A percentile compares a stretch with the other conserved stretches of the same genome.
phyloP scores from a whole-genome alignment of 1,140 invertebrate species.

The Arion vulgaris region DNA sequence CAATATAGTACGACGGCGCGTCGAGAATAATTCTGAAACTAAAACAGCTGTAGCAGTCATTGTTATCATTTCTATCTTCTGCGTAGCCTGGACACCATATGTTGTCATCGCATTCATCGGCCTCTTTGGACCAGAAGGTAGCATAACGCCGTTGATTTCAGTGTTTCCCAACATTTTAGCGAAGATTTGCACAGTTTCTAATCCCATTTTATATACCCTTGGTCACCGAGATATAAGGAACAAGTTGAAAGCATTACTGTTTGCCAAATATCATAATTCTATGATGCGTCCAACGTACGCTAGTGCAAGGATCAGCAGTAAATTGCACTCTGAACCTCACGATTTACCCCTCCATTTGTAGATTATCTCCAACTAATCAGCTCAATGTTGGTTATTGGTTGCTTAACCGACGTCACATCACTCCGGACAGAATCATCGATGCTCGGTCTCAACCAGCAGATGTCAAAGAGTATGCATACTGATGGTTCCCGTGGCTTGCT shows the following conservation, averaged over 20 bases:
- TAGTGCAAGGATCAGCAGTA: background rate
- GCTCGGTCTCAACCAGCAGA: no score
- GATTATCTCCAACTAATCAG: background rate
- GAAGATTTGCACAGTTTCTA: slow-evolving; percentile 84
- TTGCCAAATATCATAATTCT: background rate
- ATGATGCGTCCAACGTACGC: background rate
- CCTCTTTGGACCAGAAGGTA: slow-evolving; percentile 76
- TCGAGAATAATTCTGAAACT: slow-evolving; percentile 38
- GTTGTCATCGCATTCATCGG: slow-evolving; percentile 83
- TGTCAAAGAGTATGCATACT: no score
- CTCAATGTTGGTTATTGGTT: no score
- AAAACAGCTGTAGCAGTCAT: slow-evolving; percentile 41
- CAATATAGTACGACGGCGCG: slow-evolving; percentile 1
- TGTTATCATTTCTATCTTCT: slow-evolving; percentile 45
- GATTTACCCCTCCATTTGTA: background rate
- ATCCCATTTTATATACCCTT: slow-evolving; percentile 85
- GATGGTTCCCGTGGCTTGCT: no score
- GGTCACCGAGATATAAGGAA: slow-evolving; percentile 55
- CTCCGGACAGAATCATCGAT: no score
- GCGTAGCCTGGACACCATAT: slow-evolving; percentile 53
- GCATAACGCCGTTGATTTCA: slow-evolving; percentile 78
- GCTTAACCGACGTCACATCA: no score
- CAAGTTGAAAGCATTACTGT: slow-evolving; percentile 23
- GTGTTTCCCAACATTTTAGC: slow-evolving; percentile 82
- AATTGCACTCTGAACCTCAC: background rate